Conservation (phyloP, 2,888 invertebrate species). For the Protonemura montana region DNA sequence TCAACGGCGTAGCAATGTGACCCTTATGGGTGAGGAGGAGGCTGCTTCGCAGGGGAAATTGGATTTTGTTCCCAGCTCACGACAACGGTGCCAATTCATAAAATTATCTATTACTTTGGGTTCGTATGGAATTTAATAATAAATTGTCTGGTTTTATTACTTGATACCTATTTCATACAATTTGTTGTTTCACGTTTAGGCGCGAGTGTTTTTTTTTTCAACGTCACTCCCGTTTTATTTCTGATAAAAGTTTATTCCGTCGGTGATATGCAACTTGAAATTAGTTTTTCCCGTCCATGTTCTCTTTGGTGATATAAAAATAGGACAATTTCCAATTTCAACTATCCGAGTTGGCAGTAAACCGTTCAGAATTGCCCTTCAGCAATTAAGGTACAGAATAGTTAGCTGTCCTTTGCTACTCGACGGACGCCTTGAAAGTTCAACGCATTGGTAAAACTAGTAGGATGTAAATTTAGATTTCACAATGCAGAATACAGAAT, state of each 20-base stretch:
- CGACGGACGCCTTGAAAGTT: not conserved
- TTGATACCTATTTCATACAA: not conserved
- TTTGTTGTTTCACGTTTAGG: not conserved
- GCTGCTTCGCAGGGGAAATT: not conserved
- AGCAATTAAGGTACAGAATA: not conserved
- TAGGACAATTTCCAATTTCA: not conserved
- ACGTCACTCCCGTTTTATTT: not conserved
- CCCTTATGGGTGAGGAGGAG: not conserved
- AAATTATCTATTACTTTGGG: slow-evolving; percentile 12
- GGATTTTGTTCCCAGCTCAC: not conserved
- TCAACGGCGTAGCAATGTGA: not conserved
- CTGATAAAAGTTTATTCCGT: not conserved
- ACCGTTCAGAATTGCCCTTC: not conserved
- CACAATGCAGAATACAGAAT: slow-evolving; percentile 1
- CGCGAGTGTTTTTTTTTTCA: not conserved
- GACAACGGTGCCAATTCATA: not conserved
- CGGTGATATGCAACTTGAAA: no score
- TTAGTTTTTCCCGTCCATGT: not conserved
- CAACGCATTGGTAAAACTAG: not conserved
- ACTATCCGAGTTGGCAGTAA: not conserved
- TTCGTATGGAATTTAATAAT: not conserved
- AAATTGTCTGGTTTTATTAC: not conserved
- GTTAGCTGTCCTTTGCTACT: not conserved
- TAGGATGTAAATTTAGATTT: slow-evolving; percentile 12
- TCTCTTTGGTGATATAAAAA: not conserved